Evolutionary conservation across 2,797 vertebrate species (phyloP).

Genomic region (Tenualosa thibaudeaui): DNA sequence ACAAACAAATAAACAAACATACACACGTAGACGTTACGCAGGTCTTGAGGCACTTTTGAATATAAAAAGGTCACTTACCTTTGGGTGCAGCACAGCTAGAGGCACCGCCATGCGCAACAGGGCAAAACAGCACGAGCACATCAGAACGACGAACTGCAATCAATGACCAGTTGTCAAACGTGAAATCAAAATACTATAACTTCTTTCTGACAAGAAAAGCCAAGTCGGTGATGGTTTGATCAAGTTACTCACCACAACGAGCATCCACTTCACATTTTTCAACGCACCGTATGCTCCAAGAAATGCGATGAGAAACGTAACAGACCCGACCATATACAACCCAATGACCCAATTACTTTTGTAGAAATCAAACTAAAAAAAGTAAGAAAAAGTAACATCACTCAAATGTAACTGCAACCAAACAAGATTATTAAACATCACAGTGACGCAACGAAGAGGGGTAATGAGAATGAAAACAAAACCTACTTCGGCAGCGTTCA

Average conservation of each 20-base stretch:
- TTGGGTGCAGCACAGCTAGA: not conserved
- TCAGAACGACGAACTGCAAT: not conserved
- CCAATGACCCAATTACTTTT: not conserved
- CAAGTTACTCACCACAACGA: not conserved
- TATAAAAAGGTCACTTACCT: not conserved
- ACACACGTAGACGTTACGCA: no score
- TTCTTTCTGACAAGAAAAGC: not conserved
- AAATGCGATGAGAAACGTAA: not conserved
- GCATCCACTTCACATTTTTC: slow-evolving; percentile 12
- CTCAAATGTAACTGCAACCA: not conserved
- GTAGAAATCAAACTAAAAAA: not conserved
- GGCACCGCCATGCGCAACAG: slow-evolving; percentile 2
- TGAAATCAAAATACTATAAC: not conserved
- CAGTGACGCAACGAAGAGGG: not conserved
- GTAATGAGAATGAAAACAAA: not conserved
- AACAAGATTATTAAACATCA: not conserved
- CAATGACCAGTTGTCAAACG: not conserved
- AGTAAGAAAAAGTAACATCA: not conserved
- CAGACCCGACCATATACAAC: not conserved
- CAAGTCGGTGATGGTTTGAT: not conserved
- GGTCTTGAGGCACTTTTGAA: no score
- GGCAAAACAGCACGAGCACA: not conserved
- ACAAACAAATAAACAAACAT: no score
- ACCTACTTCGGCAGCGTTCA: not conserved
- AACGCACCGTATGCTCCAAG: not conserved